These are phyloP conservation scores for Yponomeuta sedellus DNA, from an alignment of 2,888 invertebrate species.

Conservation along the genomic window DNA sequence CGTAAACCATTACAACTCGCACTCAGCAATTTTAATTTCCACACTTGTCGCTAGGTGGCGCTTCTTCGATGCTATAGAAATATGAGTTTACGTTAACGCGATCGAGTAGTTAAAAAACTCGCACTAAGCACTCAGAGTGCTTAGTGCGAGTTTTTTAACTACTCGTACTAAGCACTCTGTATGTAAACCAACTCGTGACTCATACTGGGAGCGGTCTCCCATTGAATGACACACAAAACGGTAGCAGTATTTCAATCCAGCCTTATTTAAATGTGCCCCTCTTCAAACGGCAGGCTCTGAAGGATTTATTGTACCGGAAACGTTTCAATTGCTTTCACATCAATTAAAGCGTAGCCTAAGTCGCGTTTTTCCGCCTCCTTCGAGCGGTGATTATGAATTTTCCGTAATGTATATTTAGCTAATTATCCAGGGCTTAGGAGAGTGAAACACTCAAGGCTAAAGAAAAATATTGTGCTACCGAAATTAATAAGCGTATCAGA, in stretches of 20 bases:
- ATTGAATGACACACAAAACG: neutral
- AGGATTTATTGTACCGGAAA: neutral
- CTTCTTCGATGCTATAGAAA: too few relatives aligned
- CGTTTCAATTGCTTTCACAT: neutral
- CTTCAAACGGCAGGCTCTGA: neutral
- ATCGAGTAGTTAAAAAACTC: too few relatives aligned
- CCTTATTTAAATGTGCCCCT: neutral
- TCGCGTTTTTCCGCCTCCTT: neutral
- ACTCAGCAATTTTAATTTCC: too few relatives aligned
- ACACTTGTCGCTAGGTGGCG: too few relatives aligned
- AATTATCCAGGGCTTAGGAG: neutral
- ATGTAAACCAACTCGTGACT: neutral
- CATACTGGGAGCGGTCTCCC: neutral
- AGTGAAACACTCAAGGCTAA: too few relatives aligned
- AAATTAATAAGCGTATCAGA: too few relatives aligned
- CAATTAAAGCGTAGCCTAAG: neutral
- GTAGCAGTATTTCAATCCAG: neutral
- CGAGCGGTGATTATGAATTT: neutral
- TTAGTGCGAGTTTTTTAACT: too few relatives aligned
- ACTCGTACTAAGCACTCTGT: neutral
- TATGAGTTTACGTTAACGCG: too few relatives aligned
- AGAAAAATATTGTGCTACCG: too few relatives aligned
- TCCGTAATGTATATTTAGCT: neutral
- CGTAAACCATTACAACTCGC: too few relatives aligned
- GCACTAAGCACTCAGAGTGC: too few relatives aligned